Base-by-base conservation (phyloP, 1,140 invertebrate genomes). In the Cydia fagiglandana region DNA sequence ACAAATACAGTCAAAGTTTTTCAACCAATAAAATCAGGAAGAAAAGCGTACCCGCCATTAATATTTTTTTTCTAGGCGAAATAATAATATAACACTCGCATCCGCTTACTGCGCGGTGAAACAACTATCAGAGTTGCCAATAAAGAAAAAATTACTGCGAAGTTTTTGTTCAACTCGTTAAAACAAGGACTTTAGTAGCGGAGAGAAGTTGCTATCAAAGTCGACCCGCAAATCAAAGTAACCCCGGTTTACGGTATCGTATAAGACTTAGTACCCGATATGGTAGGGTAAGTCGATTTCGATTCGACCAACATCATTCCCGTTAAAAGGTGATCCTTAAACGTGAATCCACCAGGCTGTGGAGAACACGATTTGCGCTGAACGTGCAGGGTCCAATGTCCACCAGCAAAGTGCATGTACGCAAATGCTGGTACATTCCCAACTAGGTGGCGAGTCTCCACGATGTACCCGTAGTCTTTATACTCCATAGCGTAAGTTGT, bases 391-490 rank as follows among this genome's bases (percentile, higher is more conserved):
- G 2, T 56, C 53, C 53, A 56, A 17, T 56, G 53, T 17, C n/a
- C 53, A n/a, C 53, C 53, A 56, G 53, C 7, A 56, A 17, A 56
- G n/a, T 56, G n/a, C 53, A 56, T 56, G 53, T 56, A 56, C n/a
- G 53, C 53, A 17, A 56, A 56, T 17, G 53, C 53, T 56, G 53
- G 53, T 7, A 56, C 53, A 17, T 56, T 56, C 5, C 53, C 53
- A 56, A 56, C 53, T n/a, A 56, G 6, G 53, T n/a, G 53, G 15
- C n/a, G 15, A 0, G 53, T 56, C 7, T 56, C 53, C n/a, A 56
- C 53, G 2, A 56, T 9, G 6, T 56, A 56, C 6, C 53, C 53
- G 2, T 56, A 56, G n/a, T 56, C 53, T 17, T 56, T 56, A 56
- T 56, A 56, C 53, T 56, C n/a, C 53, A 56, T 56, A 6, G 15